A percentile compares a stretch with the other conserved stretches of the same genome.
Evolutionary conservation across 2,888 invertebrate genomes (phyloP).

Genomic region (Drosophila conformis): DNA sequence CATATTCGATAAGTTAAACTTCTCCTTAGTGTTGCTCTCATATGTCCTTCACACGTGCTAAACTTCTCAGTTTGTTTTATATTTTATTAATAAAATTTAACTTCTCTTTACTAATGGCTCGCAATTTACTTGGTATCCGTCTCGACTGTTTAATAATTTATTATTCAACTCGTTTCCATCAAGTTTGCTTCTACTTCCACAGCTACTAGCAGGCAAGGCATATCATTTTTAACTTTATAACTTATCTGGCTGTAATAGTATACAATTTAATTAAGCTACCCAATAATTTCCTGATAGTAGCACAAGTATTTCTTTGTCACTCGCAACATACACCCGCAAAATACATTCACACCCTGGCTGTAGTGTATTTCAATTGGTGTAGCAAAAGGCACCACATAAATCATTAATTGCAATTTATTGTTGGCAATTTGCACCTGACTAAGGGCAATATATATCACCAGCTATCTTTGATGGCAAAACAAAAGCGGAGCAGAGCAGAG

Average conservation of each 20-base stretch:
- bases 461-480: slow-evolving; percentile 42
- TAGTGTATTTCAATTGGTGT: slow-evolving; percentile 27
- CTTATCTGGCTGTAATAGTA: not conserved
- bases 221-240: not conserved
- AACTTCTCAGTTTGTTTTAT: not conserved
- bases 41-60: too few species aligned
- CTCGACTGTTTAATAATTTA: not conserved
- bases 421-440: slow-evolving; percentile 75
- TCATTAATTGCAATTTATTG: slow-evolving; percentile 80
- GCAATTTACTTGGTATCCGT: not conserved
- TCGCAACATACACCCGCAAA: too few species aligned
- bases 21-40: not conserved
- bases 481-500: slow-evolving; percentile 6
- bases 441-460: slow-evolving; percentile 70
- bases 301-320: not conserved
- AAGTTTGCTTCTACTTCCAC: not conserved
- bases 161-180: not conserved
- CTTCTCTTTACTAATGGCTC: not conserved
- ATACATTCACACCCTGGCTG: not conserved
- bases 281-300: not conserved
- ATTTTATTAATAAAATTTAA: not conserved
- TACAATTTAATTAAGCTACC: not conserved
- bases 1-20: not conserved
- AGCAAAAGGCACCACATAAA: slow-evolving; percentile 47
- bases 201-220: not conserved